phyloP scores from a whole-genome alignment of 2,797 vertebrate species.

The Falco concolor region DNA sequence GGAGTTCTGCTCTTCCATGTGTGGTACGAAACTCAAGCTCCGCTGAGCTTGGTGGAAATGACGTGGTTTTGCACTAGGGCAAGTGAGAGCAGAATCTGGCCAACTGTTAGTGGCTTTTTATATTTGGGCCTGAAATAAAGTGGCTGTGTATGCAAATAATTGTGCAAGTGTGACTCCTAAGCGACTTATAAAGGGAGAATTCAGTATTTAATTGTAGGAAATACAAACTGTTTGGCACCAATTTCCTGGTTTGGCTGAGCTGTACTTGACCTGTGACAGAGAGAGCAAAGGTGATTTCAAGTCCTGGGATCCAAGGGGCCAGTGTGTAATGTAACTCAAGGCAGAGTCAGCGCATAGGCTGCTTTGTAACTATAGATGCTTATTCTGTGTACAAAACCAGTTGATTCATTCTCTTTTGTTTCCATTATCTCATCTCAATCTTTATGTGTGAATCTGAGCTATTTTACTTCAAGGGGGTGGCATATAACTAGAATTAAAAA shows the following conservation, averaged over 20 bases:
- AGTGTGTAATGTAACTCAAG: neutral
- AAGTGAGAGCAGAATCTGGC: neutral
- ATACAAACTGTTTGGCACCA: slow-evolving; percentile 24
- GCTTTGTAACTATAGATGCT: neutral
- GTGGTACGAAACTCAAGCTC: neutral
- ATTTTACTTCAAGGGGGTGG: neutral
- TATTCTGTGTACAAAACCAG: neutral
- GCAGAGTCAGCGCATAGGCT: neutral
- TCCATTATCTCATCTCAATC: slow-evolving; percentile 12
- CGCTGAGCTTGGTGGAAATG: neutral
- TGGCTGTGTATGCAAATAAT: slow-evolving; percentile 28
- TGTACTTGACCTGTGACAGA: slow-evolving; percentile 1
- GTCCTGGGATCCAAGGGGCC: neutral
- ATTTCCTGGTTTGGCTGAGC: slow-evolving; percentile 28
- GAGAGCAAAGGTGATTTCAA: slow-evolving; percentile 32
- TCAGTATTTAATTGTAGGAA: slow-evolving; percentile 2
- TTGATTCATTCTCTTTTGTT: neutral
- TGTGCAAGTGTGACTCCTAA: neutral
- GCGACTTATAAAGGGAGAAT: neutral
- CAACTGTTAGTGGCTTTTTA: slow-evolving; percentile 4
- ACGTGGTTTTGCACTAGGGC: neutral
- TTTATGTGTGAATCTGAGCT: slow-evolving; percentile 3
- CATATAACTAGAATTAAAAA: neutral
- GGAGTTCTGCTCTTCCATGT: neutral
- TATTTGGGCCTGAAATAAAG: slow-evolving; percentile 22